Conservation (phyloP, 2,113 vertebrate genomes). For the Danionella cerebrum region DNA sequence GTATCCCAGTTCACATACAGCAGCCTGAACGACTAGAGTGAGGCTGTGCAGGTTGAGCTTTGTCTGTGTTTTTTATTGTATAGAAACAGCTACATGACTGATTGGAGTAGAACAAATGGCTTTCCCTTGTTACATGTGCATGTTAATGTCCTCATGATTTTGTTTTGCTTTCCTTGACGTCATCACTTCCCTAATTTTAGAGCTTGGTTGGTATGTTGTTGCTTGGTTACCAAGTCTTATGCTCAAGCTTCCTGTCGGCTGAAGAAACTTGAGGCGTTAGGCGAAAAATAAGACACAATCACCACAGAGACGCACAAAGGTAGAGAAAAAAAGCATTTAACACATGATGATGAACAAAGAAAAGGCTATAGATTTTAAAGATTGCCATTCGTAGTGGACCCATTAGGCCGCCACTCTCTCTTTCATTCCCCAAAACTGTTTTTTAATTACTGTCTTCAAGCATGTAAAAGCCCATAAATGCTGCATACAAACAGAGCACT, state of each 20-base stretch:
- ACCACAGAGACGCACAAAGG: neutral
- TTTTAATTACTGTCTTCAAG: slow-evolving; percentile 38
- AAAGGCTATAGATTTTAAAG: neutral
- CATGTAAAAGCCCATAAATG: slow-evolving; percentile 20
- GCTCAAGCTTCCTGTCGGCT: slow-evolving; percentile 36
- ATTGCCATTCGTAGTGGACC: neutral
- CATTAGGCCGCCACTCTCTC: neutral
- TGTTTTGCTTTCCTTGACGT: slow-evolving; percentile 36
- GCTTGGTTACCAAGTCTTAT: slow-evolving; percentile 45
- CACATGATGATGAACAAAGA: neutral
- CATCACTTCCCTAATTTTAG: slow-evolving; percentile 49
- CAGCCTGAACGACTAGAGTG: too few relatives aligned
- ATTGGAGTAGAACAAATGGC: neutral
- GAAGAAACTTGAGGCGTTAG: slow-evolving; percentile 35
- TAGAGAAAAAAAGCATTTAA: neutral
- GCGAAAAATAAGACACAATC: slow-evolving; percentile 28
- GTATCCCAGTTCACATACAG: neutral
- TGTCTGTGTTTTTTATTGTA: neutral
- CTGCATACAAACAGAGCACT: slow-evolving; percentile 27
- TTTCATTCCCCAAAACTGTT: neutral
- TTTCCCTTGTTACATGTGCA: neutral
- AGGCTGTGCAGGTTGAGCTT: neutral
- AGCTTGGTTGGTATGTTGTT: slow-evolving; percentile 35
- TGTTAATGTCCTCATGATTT: slow-evolving; percentile 34
- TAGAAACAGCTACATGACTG: neutral